Evolutionary conservation across 2,113 vertebrate genomes (phyloP).

Genomic region (Pseudorhombus dupliciocellatus): DNA sequence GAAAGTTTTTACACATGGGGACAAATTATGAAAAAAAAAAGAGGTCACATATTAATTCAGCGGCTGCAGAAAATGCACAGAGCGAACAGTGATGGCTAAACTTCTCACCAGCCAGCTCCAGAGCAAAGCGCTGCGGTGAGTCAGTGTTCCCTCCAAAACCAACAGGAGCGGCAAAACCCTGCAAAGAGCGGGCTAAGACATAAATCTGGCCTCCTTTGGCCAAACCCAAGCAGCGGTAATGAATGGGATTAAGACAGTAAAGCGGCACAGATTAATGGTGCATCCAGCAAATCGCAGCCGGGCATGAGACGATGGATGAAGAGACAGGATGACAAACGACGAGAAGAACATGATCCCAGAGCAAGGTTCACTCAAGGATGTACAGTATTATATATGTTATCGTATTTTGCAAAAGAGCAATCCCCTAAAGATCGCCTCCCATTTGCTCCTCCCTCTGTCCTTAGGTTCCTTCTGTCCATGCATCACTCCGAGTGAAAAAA

Average conservation of each 20-base stretch:
- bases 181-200: constrained; percentile 29
- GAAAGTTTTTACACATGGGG: constrained; percentile 13
- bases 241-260: constrained; percentile 55
- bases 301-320: constrained; percentile 24
- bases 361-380: constrained; percentile 1
- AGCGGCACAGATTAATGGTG: constrained; percentile 58
- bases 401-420: background rate
- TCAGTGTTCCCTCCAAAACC: constrained; percentile 59
- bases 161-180: constrained; percentile 40
- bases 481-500: background rate
- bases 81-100: constrained; percentile 33
- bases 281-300: constrained; percentile 45
- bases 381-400: background rate
- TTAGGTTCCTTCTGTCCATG: background rate
- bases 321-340: constrained; percentile 40
- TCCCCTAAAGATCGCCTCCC: background rate
- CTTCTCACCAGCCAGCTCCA: constrained; percentile 18
- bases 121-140: constrained; percentile 35
- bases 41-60: constrained; percentile 19
- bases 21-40: background rate
- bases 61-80: constrained; percentile 22
- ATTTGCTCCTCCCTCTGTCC: background rate
- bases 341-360: constrained; percentile 1
- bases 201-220: constrained; percentile 54
- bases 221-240: constrained; percentile 54